phyloP scores from a whole-genome alignment of 2,113 vertebrate species.

The Rhinolophus sinicus region DNA sequence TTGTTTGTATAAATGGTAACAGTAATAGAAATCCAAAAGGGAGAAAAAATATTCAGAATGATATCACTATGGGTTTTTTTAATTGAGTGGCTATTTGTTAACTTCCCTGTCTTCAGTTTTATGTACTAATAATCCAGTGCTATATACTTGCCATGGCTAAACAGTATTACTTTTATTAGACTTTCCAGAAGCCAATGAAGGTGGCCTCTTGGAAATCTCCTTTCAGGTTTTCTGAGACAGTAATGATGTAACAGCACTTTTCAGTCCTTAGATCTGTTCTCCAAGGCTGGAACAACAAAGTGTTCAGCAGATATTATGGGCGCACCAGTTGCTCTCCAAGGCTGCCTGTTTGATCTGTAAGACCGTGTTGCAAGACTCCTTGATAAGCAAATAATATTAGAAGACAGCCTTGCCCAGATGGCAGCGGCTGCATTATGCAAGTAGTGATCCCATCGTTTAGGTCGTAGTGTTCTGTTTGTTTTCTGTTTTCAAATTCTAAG shows the following conservation, averaged over 20 bases:
- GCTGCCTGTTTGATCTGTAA: constrained; percentile 60
- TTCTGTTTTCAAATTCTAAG: constrained; percentile 13
- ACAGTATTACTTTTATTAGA: background rate
- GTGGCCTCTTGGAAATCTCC: background rate
- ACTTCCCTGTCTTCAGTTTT: background rate
- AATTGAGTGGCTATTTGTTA: background rate
- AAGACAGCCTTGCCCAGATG: background rate
- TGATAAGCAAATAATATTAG: constrained; percentile 31
- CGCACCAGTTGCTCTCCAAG: background rate
- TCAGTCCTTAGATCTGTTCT: constrained; percentile 30
- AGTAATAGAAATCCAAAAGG: background rate
- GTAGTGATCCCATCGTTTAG: background rate
- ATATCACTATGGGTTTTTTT: background rate
- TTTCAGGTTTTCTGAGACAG: constrained; percentile 3
- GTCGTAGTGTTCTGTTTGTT: background rate
- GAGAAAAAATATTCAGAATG: background rate
- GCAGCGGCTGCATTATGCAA: background rate
- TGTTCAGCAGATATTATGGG: background rate
- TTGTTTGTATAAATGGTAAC: background rate
- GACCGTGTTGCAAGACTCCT: background rate
- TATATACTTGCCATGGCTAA: background rate
- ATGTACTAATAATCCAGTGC: background rate
- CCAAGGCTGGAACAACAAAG: background rate
- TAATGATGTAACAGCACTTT: background rate
- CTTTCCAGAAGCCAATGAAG: background rate